A percentile compares a stretch with the other conserved stretches of the same genome.
These are phyloP conservation scores for Drosophila suboccidentalis DNA, from an alignment of 2,888 invertebrate species.

Conservation along the genomic window DNA sequence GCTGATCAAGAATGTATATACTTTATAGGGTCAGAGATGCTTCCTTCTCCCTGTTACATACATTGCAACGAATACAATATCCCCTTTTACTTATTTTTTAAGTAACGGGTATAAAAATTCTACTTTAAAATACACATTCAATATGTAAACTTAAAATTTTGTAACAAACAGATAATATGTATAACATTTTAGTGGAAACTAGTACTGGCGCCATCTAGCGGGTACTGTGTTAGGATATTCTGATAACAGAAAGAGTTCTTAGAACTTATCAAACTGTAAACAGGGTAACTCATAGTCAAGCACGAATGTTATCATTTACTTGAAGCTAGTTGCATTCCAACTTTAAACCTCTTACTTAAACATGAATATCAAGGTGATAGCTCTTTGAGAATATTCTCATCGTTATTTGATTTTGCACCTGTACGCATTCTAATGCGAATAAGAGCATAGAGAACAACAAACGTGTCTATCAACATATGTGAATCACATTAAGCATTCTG, in stretches of 20 bases:
- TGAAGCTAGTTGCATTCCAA: neutral
- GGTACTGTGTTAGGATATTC: neutral
- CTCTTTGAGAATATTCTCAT: neutral
- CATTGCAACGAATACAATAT: no score
- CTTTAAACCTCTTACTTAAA: neutral
- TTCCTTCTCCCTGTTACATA: no score
- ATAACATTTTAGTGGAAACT: no score
- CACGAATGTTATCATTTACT: neutral
- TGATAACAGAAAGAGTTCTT: neutral
- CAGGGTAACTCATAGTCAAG: no score
- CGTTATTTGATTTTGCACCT: slow-evolving; percentile 36
- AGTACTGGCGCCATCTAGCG: no score
- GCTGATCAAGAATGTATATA: no score
- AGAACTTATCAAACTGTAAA: neutral
- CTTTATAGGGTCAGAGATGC: no score
- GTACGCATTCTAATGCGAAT: slow-evolving; percentile 18
- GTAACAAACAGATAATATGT: no score
- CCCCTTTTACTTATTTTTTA: no score
- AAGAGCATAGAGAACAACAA: neutral
- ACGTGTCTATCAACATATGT: slow-evolving; percentile 26
- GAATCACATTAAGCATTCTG: slow-evolving; percentile 52
- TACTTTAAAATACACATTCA: no score
- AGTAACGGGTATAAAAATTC: no score
- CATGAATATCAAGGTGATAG: neutral
- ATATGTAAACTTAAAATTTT: no score